phyloP scores from a whole-genome alignment of 2,113 vertebrate species.

The Tachuris rubrigastra region DNA sequence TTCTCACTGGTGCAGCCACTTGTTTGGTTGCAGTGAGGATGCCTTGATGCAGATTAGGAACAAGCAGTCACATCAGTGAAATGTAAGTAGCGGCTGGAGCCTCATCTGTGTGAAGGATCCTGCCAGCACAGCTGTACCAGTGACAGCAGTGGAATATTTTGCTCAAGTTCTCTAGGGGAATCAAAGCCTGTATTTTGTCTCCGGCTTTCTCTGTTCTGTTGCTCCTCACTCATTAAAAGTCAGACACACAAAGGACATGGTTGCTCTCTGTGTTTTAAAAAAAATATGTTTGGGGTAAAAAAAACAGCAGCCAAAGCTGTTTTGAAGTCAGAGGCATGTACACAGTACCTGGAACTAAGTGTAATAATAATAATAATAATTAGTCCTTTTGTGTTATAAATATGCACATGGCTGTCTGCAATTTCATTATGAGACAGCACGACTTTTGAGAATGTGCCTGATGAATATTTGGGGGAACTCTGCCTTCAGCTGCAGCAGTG shows the following conservation, averaged over 20 bases:
- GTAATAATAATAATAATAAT: background rate
- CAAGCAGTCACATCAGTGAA: background rate
- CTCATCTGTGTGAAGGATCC: background rate
- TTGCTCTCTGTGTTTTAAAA: background rate
- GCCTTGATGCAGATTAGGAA: background rate
- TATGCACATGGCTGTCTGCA: background rate
- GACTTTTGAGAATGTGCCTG: background rate
- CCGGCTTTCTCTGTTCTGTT: background rate
- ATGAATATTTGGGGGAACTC: background rate
- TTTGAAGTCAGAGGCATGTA: conserved; percentile 11
- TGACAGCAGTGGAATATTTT: conserved; percentile 67
- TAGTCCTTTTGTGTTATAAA: background rate
- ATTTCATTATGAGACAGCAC: conserved; percentile 12
- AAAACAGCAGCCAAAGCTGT: background rate
- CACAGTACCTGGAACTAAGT: conserved; percentile 30
- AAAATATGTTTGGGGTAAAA: background rate
- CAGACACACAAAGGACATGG: background rate
- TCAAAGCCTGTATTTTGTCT: conserved; percentile 47
- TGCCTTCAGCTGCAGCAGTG: background rate
- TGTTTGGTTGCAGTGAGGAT: background rate
- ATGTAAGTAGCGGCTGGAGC: background rate
- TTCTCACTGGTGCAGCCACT: background rate
- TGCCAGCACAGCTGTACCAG: conserved; percentile 63
- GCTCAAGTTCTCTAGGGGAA: conserved; percentile 59
- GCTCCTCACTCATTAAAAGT: background rate